A percentile compares a stretch with the other conserved stretches of the same genome.
These are phyloP conservation scores for Oreonectes daqikongensis DNA, from an alignment of 2,797 vertebrate species.

Conservation along the genomic window DNA sequence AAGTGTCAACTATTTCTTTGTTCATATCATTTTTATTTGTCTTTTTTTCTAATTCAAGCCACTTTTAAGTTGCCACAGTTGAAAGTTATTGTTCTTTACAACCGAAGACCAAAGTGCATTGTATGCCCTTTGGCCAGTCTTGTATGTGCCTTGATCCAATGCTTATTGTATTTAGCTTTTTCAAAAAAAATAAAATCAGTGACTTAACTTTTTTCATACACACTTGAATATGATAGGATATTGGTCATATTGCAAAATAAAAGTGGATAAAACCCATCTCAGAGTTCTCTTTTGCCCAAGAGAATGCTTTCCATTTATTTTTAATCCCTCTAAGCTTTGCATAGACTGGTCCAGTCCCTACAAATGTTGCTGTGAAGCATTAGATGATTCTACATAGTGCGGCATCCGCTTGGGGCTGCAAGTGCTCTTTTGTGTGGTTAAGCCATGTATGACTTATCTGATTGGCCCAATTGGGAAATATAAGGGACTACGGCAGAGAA, in stretches of 20 bases:
- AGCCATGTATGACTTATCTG: conserved; percentile 73
- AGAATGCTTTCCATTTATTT: conserved; percentile 37
- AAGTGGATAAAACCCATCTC: conserved; percentile 82
- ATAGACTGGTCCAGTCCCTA: background rate
- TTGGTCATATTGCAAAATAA: conserved; percentile 98
- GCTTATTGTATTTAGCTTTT: conserved; percentile 99
- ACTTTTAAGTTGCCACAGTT: conserved; percentile 90
- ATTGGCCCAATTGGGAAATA: conserved; percentile 72
- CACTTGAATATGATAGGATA: conserved; percentile 96
- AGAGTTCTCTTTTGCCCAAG: conserved; percentile 66
- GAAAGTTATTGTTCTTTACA: conserved; percentile 88
- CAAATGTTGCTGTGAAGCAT: background rate
- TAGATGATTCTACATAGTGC: conserved; percentile 49
- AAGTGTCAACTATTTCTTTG: conserved; percentile 74
- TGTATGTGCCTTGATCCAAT: conserved; percentile 99
- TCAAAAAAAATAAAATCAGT: conserved; percentile 82
- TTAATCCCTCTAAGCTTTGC: conserved; percentile 23
- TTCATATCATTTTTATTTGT: conserved; percentile 74
- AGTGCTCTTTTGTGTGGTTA: conserved; percentile 72
- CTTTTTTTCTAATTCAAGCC: conserved; percentile 76
- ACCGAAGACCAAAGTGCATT: conserved; percentile 99
- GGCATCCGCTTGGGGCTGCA: conserved; percentile 73
- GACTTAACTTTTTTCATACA: conserved; percentile 93
- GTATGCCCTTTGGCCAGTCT: conserved; percentile 99
- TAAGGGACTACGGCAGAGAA: conserved; percentile 62